These are phyloP conservation scores for Xyrauchen texanus DNA, from an alignment of 2,113 vertebrate genomes.

Conservation along the genomic window DNA sequence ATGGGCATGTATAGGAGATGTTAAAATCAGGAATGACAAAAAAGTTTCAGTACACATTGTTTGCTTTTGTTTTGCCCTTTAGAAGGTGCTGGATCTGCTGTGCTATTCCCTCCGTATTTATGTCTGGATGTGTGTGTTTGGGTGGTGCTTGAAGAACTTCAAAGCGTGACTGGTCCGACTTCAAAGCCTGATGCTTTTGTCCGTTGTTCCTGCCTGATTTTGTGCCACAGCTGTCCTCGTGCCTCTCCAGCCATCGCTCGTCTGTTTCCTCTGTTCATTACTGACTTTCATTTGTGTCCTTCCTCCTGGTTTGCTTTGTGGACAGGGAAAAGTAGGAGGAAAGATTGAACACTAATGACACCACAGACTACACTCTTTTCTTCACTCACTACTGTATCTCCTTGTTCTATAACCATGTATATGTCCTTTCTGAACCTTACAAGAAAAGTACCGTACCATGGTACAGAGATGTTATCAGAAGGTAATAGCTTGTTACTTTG, in stretches of 20 bases:
- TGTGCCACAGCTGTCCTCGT: slow-evolving; percentile 41
- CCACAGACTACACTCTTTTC: not conserved
- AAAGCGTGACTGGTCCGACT: slow-evolving; percentile 46
- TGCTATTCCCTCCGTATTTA: slow-evolving; percentile 33
- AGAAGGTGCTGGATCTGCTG: slow-evolving; percentile 10
- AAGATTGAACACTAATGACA: slow-evolving; percentile 25
- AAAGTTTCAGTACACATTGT: not conserved
- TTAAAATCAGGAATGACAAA: not conserved
- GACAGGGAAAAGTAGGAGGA: not conserved
- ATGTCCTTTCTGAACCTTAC: too few relatives aligned
- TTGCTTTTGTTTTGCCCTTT: slow-evolving; percentile 15
- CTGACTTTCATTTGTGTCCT: slow-evolving; percentile 34
- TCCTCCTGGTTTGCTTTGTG: slow-evolving; percentile 6
- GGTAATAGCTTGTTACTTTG: too few relatives aligned
- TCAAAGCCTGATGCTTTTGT: slow-evolving; percentile 37
- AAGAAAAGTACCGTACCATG: too few relatives aligned
- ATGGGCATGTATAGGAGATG: not conserved
- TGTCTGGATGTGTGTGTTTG: slow-evolving; percentile 1
- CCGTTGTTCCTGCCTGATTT: slow-evolving; percentile 35
- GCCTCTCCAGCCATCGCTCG: slow-evolving; percentile 24
- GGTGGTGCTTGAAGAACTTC: slow-evolving; percentile 22
- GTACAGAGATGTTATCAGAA: too few relatives aligned
- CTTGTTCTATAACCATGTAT: not conserved
- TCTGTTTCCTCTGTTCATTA: slow-evolving; percentile 32
- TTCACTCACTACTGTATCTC: slow-evolving; percentile 35